phyloP scores from a whole-genome alignment of 2,113 vertebrate genomes.

The Herpailurus yagouaroundi region DNA sequence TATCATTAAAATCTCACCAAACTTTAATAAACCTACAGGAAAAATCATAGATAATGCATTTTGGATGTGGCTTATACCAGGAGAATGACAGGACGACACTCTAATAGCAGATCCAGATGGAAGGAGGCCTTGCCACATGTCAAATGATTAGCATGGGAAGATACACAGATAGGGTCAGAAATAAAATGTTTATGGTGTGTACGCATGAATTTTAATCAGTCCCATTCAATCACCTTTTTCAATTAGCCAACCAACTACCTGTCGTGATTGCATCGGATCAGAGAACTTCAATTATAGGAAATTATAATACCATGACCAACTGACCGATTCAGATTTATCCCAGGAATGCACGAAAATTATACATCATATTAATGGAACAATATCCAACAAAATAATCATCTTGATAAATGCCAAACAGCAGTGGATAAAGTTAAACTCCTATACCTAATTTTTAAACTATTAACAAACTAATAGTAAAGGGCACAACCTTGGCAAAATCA shows the following conservation, averaged over 20 bases:
- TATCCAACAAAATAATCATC: slow-evolving; percentile 16
- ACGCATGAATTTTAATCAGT: not conserved
- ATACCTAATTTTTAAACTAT: slow-evolving; percentile 18
- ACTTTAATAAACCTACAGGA: not conserved
- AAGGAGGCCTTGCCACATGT: not conserved
- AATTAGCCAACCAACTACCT: not conserved
- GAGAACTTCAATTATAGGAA: not conserved
- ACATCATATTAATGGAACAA: not conserved
- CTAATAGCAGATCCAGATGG: not conserved
- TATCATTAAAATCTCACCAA: not conserved
- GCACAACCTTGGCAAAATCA: slow-evolving; percentile 27
- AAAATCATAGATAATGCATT: not conserved
- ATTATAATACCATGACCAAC: not conserved
- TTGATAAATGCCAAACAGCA: slow-evolving; percentile 25
- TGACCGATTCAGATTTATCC: not conserved
- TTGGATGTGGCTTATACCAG: not conserved
- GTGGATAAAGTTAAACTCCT: not conserved
- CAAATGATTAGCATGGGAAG: not conserved
- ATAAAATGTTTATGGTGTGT: not conserved
- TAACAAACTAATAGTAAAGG: not conserved
- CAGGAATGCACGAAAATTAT: not conserved
- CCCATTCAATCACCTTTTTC: not conserved
- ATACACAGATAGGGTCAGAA: not conserved
- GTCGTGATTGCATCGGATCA: not conserved
- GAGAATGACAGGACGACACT: not conserved